phyloP scores from a whole-genome alignment of 2,888 invertebrate species.

The Heliconius aoede region DNA sequence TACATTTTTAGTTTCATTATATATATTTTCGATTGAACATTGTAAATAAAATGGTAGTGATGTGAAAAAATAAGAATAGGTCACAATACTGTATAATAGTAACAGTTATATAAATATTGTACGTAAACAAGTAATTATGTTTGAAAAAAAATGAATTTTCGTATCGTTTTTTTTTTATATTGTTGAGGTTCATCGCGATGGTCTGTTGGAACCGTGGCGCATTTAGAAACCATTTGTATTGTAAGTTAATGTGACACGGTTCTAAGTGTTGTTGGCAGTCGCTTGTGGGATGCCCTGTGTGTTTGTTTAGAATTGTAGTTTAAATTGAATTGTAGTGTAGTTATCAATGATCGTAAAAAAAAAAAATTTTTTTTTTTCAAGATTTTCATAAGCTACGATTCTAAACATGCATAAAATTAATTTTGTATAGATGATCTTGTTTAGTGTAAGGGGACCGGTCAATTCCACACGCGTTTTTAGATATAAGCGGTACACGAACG shows the following conservation, averaged over 20 bases:
- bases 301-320: slow-evolving; percentile 23
- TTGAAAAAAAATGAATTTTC: slow-evolving; percentile 57
- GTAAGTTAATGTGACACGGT: slow-evolving; percentile 19
- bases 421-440: slow-evolving; percentile 73
- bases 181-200: slow-evolving; percentile 7
- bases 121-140: slow-evolving; percentile 73
- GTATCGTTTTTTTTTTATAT: slow-evolving; percentile 6
- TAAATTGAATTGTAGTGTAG: no score
- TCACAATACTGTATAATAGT: slow-evolving; percentile 65
- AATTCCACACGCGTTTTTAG: slow-evolving; percentile 64
- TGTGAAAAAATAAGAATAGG: slow-evolving; percentile 58
- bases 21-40: background rate
- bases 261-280: slow-evolving; percentile 22
- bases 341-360: background rate
- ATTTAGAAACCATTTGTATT: slow-evolving; percentile 6
- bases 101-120: slow-evolving; percentile 56
- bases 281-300: slow-evolving; percentile 11
- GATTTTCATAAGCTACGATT: background rate
- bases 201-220: slow-evolving; percentile 8
- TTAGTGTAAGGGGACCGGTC: slow-evolving; percentile 75
- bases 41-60: slow-evolving; percentile 21
- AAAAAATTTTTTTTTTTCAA: background rate
- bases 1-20: background rate
- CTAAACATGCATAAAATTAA: slow-evolving; percentile 52
- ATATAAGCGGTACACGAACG: slow-evolving; percentile 48